Base-by-base conservation (phyloP, 2,797 vertebrate species). In the Australoheros facetus region DNA sequence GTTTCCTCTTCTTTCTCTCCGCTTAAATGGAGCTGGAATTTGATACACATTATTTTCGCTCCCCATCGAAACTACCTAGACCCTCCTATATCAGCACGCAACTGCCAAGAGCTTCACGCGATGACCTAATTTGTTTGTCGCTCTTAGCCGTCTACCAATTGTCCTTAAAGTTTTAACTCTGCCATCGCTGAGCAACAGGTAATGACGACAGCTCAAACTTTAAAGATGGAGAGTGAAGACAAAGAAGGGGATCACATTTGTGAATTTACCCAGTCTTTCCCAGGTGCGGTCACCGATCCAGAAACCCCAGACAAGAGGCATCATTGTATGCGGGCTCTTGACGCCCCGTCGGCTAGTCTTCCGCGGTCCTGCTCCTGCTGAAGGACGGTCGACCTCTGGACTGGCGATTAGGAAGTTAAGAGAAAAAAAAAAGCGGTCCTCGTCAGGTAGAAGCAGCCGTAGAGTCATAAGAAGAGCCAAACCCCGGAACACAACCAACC, bases 1-100 rank as follows among this genome's bases (percentile, higher is more conserved):
- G 95, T 96, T 91, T 95, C 93, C 92, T 90, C 89, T 84, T 87
- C 94, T 94, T 95, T 95, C 94, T 96, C 90, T 94, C 90, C 56
- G 87, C 89, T 95, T 93, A 93, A 96, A 96, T 94, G 93, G 94
- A 92, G 92, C 92, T 94, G 95, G 94, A 97, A 97, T 96, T 92
- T 80, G 96, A 98, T 97, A 95, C 93, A 83, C 89, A 74, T 84
- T 93, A 93, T 93, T 88, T 93, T 93, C 78, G 73, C 83, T 89
- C 91, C 85, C 87, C 94, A 95, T 95, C 91, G 94, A 95, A 96
- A 95, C 92, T 94, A 76, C 76, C 93, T 85, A 80, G 80, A 88
- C 75, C 85, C 83, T 85, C 83, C 80, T 83, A 83, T 78, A 84
- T 82, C 79, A 16, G 56, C 83, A 19, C 71, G 73, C 84, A 75